Conservation (phyloP, 2,888 invertebrate genomes). For the Tyria jacobaeae region DNA sequence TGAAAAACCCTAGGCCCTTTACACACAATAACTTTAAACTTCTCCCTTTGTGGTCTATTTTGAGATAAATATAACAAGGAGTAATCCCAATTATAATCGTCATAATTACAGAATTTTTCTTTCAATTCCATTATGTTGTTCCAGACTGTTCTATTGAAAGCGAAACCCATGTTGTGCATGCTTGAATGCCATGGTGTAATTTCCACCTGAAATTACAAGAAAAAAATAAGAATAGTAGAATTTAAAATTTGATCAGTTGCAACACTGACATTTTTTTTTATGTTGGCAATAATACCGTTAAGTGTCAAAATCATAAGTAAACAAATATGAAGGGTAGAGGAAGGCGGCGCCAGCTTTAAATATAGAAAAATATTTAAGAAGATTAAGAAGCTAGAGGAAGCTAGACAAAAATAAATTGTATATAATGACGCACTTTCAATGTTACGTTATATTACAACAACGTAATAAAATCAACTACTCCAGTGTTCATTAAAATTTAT, state of each 20-base stretch:
- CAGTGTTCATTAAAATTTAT: too few relatives aligned
- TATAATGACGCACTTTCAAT: too few relatives aligned
- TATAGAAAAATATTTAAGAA: too few relatives aligned
- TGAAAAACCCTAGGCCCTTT: constrained; percentile 98
- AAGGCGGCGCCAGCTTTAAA: too few relatives aligned
- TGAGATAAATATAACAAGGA: constrained; percentile 96
- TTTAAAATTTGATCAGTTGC: neutral
- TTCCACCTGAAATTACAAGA: constrained; percentile 89
- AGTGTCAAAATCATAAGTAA: constrained; percentile 25
- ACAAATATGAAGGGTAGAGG: neutral
- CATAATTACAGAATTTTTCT: constrained; percentile 96
- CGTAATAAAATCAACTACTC: too few relatives aligned
- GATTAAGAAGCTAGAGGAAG: too few relatives aligned
- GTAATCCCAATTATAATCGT: constrained; percentile 99
- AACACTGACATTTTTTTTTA: neutral
- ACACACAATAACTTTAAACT: constrained; percentile 95
- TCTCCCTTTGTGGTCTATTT: constrained; percentile 90
- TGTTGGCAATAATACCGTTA: neutral
- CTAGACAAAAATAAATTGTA: too few relatives aligned
- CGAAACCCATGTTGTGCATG: constrained; percentile 99
- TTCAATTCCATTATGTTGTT: constrained; percentile 92
- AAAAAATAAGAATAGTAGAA: constrained; percentile 9
- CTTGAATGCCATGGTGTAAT: constrained; percentile 98
- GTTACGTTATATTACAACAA: too few relatives aligned
- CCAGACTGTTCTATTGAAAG: constrained; percentile 96